Evolutionary conservation across 1,140 invertebrate species (phyloP).

Genomic region (Micrasema longulum): DNA sequence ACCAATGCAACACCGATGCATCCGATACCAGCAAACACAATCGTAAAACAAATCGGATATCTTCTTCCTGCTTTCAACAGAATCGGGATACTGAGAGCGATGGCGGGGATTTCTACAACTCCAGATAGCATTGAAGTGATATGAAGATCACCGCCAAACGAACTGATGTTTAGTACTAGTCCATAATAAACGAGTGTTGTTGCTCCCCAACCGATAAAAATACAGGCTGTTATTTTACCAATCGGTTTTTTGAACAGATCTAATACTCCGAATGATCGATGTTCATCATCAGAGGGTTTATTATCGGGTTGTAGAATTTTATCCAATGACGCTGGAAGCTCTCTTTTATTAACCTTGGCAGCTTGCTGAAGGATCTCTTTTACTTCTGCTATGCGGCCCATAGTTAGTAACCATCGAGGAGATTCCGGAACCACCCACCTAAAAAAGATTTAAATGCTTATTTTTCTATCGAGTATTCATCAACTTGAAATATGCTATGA

Average conservation of each 20-base stretch:
- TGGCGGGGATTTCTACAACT: conserved; percentile 78
- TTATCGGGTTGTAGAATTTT: conserved; percentile 68
- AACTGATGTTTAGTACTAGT: conserved; percentile 76
- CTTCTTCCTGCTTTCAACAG: conserved; percentile 76
- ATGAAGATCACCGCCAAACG: conserved; percentile 78
- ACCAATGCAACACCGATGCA: conserved; percentile 72
- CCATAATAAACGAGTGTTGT: conserved; percentile 82
- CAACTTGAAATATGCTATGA: background rate
- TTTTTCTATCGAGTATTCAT: background rate
- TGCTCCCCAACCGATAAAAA: conserved; percentile 78
- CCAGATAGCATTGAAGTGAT: conserved; percentile 76
- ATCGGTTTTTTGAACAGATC: conserved; percentile 74
- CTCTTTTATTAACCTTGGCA: conserved; percentile 73
- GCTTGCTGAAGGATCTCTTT: conserved; percentile 76
- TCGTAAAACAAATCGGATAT: conserved; percentile 74
- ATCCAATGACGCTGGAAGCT: conserved; percentile 72
- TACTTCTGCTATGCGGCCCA: conserved; percentile 78
- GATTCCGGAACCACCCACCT: conserved; percentile 87
- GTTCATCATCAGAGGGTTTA: conserved; percentile 57
- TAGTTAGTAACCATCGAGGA: conserved; percentile 84
- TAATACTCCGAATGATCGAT: conserved; percentile 67
- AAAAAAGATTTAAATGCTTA: conserved; percentile 45
- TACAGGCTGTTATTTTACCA: conserved; percentile 74
- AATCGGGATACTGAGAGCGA: conserved; percentile 77
- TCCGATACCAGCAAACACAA: conserved; percentile 73